Conservation (phyloP, 2,113 vertebrate genomes). For the Mungos mungo region DNA sequence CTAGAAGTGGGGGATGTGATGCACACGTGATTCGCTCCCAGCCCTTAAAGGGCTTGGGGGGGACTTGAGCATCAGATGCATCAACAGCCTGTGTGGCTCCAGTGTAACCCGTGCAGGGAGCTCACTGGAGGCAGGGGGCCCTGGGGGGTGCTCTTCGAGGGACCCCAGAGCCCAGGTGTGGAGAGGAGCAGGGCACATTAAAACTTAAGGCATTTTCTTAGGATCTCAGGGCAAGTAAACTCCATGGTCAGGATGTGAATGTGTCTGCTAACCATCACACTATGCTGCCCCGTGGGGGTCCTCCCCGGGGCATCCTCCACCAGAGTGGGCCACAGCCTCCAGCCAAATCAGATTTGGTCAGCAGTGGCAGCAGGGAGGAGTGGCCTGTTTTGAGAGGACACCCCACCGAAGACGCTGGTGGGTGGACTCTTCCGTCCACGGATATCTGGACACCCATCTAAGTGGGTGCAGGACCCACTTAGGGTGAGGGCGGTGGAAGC, state of each 20-base stretch:
- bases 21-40: background rate
- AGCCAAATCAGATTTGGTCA: background rate
- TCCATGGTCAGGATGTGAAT: background rate
- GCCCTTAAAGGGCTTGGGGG: background rate
- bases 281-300: background rate
- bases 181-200: background rate
- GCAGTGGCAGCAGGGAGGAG: background rate
- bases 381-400: background rate
- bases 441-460: background rate
- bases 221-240: background rate
- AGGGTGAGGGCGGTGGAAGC: background rate
- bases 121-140: accelerated
- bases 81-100: background rate
- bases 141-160: background rate
- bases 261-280: too few species aligned
- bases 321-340: too few species aligned
- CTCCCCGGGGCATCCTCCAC: too few species aligned
- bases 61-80: background rate
- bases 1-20: background rate
- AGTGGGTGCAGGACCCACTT: accelerated
- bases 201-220: background rate
- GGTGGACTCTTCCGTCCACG: background rate
- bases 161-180: background rate
- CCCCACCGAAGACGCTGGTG: background rate
- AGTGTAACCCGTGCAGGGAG: background rate